Evolutionary conservation across 2,113 vertebrate genomes (phyloP), one percentile per base, ranked within the genome.

Genomic region (Hypomesus transpacificus): DNA sequence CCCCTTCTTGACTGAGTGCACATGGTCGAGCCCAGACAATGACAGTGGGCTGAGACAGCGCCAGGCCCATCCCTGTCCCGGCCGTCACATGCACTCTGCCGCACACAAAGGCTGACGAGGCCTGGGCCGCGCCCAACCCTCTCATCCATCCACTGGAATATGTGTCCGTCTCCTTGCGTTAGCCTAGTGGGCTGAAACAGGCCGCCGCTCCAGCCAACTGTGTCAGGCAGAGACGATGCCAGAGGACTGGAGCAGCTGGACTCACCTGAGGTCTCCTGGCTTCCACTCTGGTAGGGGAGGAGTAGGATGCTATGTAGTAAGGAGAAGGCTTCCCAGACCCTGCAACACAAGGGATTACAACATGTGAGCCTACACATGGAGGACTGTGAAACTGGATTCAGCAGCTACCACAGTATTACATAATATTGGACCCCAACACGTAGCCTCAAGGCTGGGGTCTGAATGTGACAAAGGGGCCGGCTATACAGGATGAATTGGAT

Each of bases 211-310:
- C 54, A 17, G 73, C 75, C 68, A 78, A 69, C 54, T 77, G 74
- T 21, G 76, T 57, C 53, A 20, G 2, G 56, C 51, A n/a, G 17
- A 14, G 31, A 26, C 34, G 20, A 28, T 14, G 17, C 51, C 16
- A 16, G 3, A 9, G 9, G 39, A 4, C 39, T 11, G 9, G 39
- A 46, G 9, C 16, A 16, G 46, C 46, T 21, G 34, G 54, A 78
- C 82, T 94, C 81, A 99, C 97, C 95, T 98, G 95, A 74, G 94
- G 93, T 88, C 94, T 93, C 71, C 95, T 92, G 74, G 91, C 93
- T 79, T 96, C 96, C 64, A 98, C 96, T 91, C 95, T 93, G 76
- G 94, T 94, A 82, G 96, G 96, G 70, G 97, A 98, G 64, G 96
- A 92, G 76, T 98, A 99, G 79, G 94, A 94, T 79, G 93, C 94